Evolutionary conservation across 2,113 vertebrate species (phyloP).

Genomic region (Catharus fuscescens): DNA sequence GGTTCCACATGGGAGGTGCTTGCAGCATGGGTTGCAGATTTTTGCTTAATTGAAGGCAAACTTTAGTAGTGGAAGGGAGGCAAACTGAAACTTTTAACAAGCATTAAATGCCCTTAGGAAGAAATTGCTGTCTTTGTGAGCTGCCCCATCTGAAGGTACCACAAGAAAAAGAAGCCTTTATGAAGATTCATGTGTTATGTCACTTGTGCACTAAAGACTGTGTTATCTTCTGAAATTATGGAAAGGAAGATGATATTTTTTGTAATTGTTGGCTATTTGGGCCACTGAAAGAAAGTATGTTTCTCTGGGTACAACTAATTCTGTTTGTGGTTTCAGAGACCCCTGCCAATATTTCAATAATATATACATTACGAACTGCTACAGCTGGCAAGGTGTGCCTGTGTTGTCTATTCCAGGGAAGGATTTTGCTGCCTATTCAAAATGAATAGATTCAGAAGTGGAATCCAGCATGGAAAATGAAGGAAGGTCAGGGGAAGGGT

Average conservation of each 20-base stretch:
- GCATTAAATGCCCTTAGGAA: background rate
- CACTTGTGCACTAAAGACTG: constrained; percentile 3
- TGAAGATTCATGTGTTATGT: constrained; percentile 49
- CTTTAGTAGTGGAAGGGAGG: background rate
- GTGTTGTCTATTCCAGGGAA: constrained; percentile 50
- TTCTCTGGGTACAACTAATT: constrained; percentile 66
- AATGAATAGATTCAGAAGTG: constrained; percentile 68
- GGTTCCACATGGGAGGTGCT: fast-evolving
- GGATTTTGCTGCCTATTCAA: constrained; percentile 66
- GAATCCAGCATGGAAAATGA: constrained; percentile 73
- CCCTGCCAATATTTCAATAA: constrained; percentile 51
- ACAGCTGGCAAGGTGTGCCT: constrained; percentile 65
- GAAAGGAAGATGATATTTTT: constrained; percentile 59
- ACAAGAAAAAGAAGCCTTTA: constrained; percentile 51
- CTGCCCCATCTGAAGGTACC: background rate
- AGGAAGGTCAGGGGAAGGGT: constrained; percentile 69
- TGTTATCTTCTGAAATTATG: constrained; percentile 49
- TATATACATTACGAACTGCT: constrained; percentile 63
- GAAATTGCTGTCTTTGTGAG: background rate
- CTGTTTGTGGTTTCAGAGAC: constrained; percentile 53
- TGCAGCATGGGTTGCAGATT: background rate
- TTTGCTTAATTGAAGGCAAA: background rate
- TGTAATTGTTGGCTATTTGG: constrained; percentile 44
- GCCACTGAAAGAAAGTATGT: constrained; percentile 52
- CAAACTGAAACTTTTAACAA: background rate